Evolutionary conservation across 2,797 vertebrate species (phyloP).

Genomic region (Sciaenops ocellatus): DNA sequence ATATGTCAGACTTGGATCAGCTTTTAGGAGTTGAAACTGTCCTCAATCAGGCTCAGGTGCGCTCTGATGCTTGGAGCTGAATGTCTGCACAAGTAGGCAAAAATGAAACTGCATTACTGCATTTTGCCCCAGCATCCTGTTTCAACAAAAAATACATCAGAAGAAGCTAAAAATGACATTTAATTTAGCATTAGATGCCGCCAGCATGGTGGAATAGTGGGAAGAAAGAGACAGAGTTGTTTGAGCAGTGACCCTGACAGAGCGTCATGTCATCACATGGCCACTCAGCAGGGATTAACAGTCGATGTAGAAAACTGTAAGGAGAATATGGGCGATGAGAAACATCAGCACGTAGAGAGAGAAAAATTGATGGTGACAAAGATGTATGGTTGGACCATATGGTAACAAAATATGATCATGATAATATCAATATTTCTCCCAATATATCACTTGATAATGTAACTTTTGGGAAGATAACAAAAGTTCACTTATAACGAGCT

Average conservation of each 20-base stretch:
- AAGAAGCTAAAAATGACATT: neutral
- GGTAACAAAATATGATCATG: too few relatives aligned
- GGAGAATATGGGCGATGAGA: neutral
- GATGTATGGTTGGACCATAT: too few relatives aligned
- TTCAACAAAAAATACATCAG: neutral
- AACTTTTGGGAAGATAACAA: too few relatives aligned
- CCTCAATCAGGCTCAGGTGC: neutral
- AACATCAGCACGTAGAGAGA: neutral
- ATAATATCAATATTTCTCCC: too few relatives aligned
- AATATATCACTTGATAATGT: too few relatives aligned
- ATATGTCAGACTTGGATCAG: neutral
- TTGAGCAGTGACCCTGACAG: conserved; percentile 15
- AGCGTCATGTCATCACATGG: conserved; percentile 8
- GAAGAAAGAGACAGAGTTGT: conserved; percentile 2
- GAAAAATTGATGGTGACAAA: too few relatives aligned
- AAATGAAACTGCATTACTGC: neutral
- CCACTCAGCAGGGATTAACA: conserved; percentile 28
- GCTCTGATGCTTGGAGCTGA: neutral
- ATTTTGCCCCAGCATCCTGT: neutral
- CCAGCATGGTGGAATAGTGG: neutral
- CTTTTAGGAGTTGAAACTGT: neutral
- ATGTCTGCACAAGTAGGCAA: neutral
- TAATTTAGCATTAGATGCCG: neutral
- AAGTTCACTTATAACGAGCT: too few relatives aligned
- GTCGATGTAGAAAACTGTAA: conserved; percentile 1